Evolutionary conservation across 2,797 vertebrate genomes (phyloP), one percentile per base, ranked within the genome.

Genomic region (Coregonus sp.): DNA sequence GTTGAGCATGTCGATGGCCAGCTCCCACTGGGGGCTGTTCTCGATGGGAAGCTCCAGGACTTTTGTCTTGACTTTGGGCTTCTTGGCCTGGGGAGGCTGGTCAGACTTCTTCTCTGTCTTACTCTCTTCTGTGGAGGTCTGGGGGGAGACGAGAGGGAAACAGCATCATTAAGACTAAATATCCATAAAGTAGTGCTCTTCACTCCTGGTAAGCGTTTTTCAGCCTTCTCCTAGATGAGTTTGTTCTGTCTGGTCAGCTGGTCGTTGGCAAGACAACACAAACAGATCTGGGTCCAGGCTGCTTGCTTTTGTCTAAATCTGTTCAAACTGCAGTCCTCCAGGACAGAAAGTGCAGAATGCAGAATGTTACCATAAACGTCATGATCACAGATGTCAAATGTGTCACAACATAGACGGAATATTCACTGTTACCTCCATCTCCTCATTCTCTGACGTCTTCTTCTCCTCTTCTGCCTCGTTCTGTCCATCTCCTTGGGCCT

Each of bases 31-130:
- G 70, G 98, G 86, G 73, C 93, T 96, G 87, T 94, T 96, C 84
- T 98, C 95, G 6, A 99, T 95, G 20, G 98, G 97, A 81, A 99
- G 94, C 76, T 99, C 98, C 85, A 99, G 93, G 0, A 95, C 97
- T 81, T 96, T 99, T 0, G 97, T 99, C 90, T 99, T 99, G 29
- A 99, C 98, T 96, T 99, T 99, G 70, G 97, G 94, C 88, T 99
- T 99, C 94, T 99, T 99, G 6, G 97, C 96, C 87, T 99, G 97
- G 72, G 98, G 97, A 0, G 97, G 96, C 65, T 97, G 97, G 84
- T 99, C 96, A 16, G 92, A 96, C 79, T 98, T 99, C 94, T 99
- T 99, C 69, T 94, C 94, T 86, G 97, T 96, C 85, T 99, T 99
- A 20, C 88, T 83, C 20, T 97, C 96, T 78, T 93, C 94, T 63